phyloP scores from a whole-genome alignment of 2,888 invertebrate genomes.

The Meghimatium bilineatum region DNA sequence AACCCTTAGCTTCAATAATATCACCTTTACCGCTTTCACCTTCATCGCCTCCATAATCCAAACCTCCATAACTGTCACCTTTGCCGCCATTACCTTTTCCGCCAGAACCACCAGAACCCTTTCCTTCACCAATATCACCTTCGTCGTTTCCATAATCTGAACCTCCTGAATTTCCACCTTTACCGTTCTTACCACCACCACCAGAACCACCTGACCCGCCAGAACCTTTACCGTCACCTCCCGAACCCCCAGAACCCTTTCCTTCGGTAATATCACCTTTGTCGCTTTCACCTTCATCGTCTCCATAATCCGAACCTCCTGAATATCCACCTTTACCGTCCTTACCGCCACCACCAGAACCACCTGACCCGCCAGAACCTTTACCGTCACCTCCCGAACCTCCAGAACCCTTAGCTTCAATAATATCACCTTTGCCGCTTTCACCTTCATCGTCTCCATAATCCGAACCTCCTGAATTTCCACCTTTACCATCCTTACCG shows the following conservation, averaged over 20 bases:
- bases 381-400: not conserved
- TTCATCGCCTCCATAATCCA: too few relatives aligned
- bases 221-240: not conserved
- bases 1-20: too few relatives aligned
- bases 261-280: not conserved
- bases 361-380: not conserved
- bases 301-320: not conserved
- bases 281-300: not conserved
- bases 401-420: not conserved
- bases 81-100: not conserved
- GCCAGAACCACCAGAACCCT: too few relatives aligned
- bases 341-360: not conserved
- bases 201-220: too few relatives aligned
- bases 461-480: not conserved
- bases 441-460: not conserved
- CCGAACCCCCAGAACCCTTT: not conserved
- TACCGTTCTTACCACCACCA: not conserved
- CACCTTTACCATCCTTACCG: not conserved
- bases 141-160: not conserved
- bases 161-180: too few relatives aligned
- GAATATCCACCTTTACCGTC: not conserved
- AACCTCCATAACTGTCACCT: too few relatives aligned
- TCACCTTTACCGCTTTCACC: not conserved
- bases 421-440: not conserved
- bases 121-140: not conserved